Base-by-base conservation (phyloP, 2,888 invertebrate genomes). In the Ochlodes sylvanus region DNA sequence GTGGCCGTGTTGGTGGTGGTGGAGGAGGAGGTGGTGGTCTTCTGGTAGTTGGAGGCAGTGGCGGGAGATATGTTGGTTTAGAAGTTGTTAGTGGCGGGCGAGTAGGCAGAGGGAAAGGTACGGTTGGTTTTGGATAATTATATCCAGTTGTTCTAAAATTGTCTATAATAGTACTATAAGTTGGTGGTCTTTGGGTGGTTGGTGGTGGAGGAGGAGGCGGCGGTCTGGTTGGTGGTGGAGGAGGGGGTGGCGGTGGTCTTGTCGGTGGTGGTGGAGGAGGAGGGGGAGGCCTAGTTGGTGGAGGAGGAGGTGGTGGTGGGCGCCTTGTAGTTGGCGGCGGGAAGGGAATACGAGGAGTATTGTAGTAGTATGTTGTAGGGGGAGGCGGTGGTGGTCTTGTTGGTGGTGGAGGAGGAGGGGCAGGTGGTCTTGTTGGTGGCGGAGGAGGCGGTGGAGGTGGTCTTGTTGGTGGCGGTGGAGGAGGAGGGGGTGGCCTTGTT, bases 291-390 rank as follows among this genome's bases (percentile, higher is more conserved):
- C 70, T 67, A 6, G 72, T 67, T 34, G 74, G 73, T 47, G 70
- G 72, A 50, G 75, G 72, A 44, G 73, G 74, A 19, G 75, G 76
- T 7, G 76, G 73, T 17, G 73, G 71, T 7, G 77, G 71, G 15
- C 76, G 75, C 17, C 73, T 73, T 0, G 69, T 69, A 0, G 69
- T 70, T 21, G 69, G 58, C 14, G 70, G 72, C 6, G 44, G 44
- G n/a, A 44, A 56, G 2, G 60, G 56, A n/a, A 56, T 38, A 7
- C 56, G 56, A 38, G 56, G 56, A 60, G 65, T 60, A 7, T 19
- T 27, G 14, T 52, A 52, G 54, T 47, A 57, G 75, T 73, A 58
- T 21, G 62, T 69, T 10, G 67, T 62, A 12, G 38, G 38, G 38
- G 64, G 69, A 7, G 69, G 74, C 14, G 68, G 69, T 50, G 55